Conservation (phyloP, 1,140 invertebrate species). For the Thaumatotibia leucotreta region DNA sequence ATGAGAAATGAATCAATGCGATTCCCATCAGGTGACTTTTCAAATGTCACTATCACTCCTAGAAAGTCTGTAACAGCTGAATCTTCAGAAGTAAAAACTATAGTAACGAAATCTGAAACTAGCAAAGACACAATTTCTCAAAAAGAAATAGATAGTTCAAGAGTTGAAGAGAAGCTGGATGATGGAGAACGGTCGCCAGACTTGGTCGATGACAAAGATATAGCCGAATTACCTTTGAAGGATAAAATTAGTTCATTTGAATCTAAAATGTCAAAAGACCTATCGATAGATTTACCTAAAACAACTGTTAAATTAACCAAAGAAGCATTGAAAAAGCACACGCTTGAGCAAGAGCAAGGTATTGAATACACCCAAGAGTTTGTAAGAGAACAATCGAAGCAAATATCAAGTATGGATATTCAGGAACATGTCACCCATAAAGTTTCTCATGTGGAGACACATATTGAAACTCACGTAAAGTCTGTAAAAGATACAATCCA, state of each 20-base stretch:
- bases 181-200: slow-evolving; percentile 67
- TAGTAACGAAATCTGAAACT: slow-evolving; percentile 52
- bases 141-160: slow-evolving; percentile 66
- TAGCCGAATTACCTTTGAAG: slow-evolving; percentile 67
- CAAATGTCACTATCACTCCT: slow-evolving; percentile 70
- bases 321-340: slow-evolving; percentile 74
- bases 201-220: slow-evolving; percentile 61
- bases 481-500: slow-evolving; percentile 69
- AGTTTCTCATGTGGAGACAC: slow-evolving; percentile 39
- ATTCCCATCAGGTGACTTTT: slow-evolving; percentile 74
- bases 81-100: slow-evolving; percentile 48
- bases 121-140: slow-evolving; percentile 61
- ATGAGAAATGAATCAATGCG: slow-evolving; percentile 76
- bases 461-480: slow-evolving; percentile 44
- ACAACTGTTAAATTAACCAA: slow-evolving; percentile 68
- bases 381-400: slow-evolving; percentile 70
- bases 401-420: slow-evolving; percentile 48
- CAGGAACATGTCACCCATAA: slow-evolving; percentile 43
- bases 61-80: slow-evolving; percentile 66
- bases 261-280: slow-evolving; percentile 66
- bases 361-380: slow-evolving; percentile 76
- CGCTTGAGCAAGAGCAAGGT: slow-evolving; percentile 68
- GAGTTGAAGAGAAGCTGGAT: slow-evolving; percentile 66
- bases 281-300: slow-evolving; percentile 60
- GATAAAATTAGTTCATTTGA: slow-evolving; percentile 73